Base-by-base conservation (phyloP, 2,113 vertebrate species). In the Ammospiza nelsoni region DNA sequence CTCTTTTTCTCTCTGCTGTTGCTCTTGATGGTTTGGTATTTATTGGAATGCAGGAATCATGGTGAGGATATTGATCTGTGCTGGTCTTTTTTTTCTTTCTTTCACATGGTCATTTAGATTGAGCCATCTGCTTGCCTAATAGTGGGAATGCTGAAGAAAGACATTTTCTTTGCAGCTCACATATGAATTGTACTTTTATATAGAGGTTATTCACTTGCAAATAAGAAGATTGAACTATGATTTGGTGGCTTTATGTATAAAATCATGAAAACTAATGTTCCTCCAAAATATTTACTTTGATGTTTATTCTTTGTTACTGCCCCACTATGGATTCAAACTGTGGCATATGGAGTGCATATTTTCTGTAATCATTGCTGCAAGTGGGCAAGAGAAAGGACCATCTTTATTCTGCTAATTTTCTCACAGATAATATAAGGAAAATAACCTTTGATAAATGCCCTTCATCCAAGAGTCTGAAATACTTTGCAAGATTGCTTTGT, bases 121-220 rank as follows among this genome's bases (percentile, higher is more conserved):
- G 74, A 95, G 91, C 85, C 84, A 91, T 96, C 92, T 94, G 83
- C 90, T 91, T 91, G 78, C 77, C 74, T 86, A 54, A 75, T 69
- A 92, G 68, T 37, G 41, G 63, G 61, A 69, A 63, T 39, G 54
- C 71, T 89, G 68, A 77, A 92, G 82, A 92, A 69, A 91, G 58
- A 58, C 21, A 25, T 91, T 95, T 80, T 52, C 51, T 78, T 71
- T 69, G 27, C n/a, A 54, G 62, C 44, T 90, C 59, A 82, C n/a
- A 49, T 68, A 28, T 54, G 83, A 96, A 78, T 54, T 84, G 79
- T 89, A 75, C 75, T 90, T 92, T 74, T 65, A 35, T 29, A 23
- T 39, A 58, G 43, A 39, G 39, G 86, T 83, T 72, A 67, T 89
- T 93, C 51, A 61, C 49, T 89, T 92, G 62, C 55, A 92, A 86